phyloP scores from a whole-genome alignment of 2,113 vertebrate genomes.

The Lutjanus erythropterus region DNA sequence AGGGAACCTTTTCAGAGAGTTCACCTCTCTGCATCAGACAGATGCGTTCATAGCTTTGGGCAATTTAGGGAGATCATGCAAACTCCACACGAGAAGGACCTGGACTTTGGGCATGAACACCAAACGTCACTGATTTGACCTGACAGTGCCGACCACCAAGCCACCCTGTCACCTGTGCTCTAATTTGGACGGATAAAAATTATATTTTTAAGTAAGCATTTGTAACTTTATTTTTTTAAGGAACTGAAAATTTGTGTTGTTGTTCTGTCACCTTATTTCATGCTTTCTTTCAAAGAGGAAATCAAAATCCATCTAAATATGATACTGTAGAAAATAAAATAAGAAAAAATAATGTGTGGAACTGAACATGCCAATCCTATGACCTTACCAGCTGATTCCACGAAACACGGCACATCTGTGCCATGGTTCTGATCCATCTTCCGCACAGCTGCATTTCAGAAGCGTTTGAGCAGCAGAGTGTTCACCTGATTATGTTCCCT shows the following conservation, averaged over 20 bases:
- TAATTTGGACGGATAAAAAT: not conserved
- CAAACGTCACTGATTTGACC: constrained; percentile 11
- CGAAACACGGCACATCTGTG: too few relatives aligned
- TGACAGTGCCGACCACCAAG: not conserved
- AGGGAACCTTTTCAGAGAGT: not conserved
- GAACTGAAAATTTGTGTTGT: not conserved
- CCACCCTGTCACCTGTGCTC: not conserved
- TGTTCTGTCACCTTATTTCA: not conserved
- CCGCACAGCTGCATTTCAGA: too few relatives aligned
- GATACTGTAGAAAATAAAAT: not conserved
- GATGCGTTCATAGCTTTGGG: not conserved
- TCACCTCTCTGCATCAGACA: constrained; percentile 6
- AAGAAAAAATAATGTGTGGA: too few relatives aligned
- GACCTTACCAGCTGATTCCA: too few relatives aligned
- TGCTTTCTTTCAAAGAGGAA: not conserved
- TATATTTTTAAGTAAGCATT: constrained; percentile 3
- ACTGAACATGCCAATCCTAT: not conserved
- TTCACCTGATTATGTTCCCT: too few relatives aligned
- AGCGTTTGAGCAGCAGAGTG: too few relatives aligned
- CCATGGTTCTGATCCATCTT: too few relatives aligned
- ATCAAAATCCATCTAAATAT: not conserved
- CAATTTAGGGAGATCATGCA: not conserved
- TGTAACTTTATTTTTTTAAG: not conserved
- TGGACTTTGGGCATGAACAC: not conserved
- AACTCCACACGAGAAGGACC: constrained; percentile 7